Percentiles rank a stretch among this genome's conserved stretches.
Evolutionary conservation across 2,797 vertebrate species (phyloP).

Genomic region (Danio aesculapii): DNA sequence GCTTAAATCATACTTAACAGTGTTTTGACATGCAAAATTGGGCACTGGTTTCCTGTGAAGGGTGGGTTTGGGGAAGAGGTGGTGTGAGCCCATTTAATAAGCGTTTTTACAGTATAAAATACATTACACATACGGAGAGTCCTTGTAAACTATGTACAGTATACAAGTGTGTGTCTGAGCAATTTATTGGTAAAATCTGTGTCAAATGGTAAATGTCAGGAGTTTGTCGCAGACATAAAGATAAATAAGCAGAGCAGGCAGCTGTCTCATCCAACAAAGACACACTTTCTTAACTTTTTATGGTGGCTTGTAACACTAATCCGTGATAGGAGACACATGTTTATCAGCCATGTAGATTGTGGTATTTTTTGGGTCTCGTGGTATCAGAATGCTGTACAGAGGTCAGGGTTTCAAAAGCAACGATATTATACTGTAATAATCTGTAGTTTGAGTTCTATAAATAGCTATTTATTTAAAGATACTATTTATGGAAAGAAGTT

Average conservation of each 20-base stretch:
- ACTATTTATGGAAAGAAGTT: too few species aligned
- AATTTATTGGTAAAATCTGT: not conserved
- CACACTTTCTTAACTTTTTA: constrained; percentile 27
- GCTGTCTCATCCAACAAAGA: constrained; percentile 19
- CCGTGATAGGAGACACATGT: constrained; percentile 23
- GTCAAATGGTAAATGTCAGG: not conserved
- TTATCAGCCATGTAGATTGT: not conserved
- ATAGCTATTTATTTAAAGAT: not conserved
- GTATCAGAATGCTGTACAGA: not conserved
- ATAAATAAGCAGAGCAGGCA: constrained; percentile 21
- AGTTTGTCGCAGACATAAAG: not conserved
- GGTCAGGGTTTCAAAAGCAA: constrained; percentile 3
- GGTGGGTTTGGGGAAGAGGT: too few species aligned
- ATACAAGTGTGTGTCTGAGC: not conserved
- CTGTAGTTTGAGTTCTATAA: not conserved
- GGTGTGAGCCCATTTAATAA: too few species aligned
- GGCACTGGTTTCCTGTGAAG: too few species aligned
- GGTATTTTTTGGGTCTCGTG: constrained; percentile 5
- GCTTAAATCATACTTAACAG: too few species aligned
- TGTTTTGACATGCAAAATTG: too few species aligned
- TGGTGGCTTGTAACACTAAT: constrained; percentile 21
- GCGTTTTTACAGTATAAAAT: too few species aligned
- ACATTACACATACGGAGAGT: too few species aligned
- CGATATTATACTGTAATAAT: not conserved
- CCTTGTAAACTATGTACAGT: too few species aligned